Base-by-base conservation (phyloP, 2,113 vertebrate species). In the Bos javanicus region DNA sequence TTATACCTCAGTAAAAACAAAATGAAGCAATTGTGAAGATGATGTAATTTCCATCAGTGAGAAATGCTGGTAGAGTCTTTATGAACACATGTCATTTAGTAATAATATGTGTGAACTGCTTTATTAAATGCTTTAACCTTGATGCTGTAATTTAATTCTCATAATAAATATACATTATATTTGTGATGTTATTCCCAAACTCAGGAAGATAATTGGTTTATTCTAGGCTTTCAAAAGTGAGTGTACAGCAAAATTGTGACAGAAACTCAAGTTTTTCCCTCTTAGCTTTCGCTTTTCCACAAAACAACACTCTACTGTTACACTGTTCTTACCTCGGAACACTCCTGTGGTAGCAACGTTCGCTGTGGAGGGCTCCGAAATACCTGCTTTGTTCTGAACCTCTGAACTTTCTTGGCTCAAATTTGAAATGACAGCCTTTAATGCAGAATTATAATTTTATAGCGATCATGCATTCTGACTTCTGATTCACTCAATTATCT, bases 271-370 rank as follows among this genome's bases (percentile, higher is more conserved):
- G 6, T 16, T 9, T 6, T 86, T 62, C 11, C 48, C 36, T n/a
- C 59, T 36, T 36, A 2, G 7, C 10, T 19, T 28, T 2, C 7
- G 15, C 46, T 85, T 81, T 90, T 28, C 39, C 46, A 85, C 36
- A 48, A 71, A 60, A 12, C 46, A 4, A 1, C 36, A 23, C 16
- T 43, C 28, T 0, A 2, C 4, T 0, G 6, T 4, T 5, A 8
- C 13, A 0, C 10, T 21, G 0, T 11, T 16, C 5, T n/a, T 12
- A 25, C 25, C 36, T 43, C 1, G 9, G 39, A 17, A 56, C 39
- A 5, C 15, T 23, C 33, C 52, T 5, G 19, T n/a, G 4, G 0
- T 4, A 15, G 48, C 36, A 50, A 0, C 1, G 2, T 21, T 64
- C 17, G 14, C 50, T 14, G 10, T 2, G 60, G 10, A 16, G 46